Conservation (phyloP, 2,113 vertebrate genomes). For the Labrus mixtus region DNA sequence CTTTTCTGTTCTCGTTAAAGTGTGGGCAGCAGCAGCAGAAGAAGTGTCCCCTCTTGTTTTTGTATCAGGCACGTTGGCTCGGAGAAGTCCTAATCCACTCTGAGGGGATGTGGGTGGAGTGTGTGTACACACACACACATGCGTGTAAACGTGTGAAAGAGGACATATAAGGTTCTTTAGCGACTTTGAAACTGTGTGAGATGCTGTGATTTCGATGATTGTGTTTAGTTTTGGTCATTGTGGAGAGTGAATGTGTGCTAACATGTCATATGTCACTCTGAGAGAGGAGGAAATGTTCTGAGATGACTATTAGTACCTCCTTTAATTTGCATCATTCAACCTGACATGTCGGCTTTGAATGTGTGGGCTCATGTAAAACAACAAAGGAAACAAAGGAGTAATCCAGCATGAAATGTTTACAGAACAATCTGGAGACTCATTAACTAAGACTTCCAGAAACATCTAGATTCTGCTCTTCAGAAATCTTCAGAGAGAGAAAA, state of each 20-base stretch:
- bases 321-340: not conserved
- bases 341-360: not conserved
- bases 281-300: not conserved
- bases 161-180: not conserved
- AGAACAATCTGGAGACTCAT: not conserved
- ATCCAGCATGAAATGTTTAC: too few species aligned
- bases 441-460: too few species aligned
- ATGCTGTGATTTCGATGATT: not conserved
- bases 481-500: too few species aligned
- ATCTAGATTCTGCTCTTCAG: too few species aligned
- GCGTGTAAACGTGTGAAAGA: not conserved
- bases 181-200: not conserved
- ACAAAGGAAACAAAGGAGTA: too few species aligned
- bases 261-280: not conserved
- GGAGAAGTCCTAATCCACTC: conserved; percentile 15
- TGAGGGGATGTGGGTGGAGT: conserved; percentile 14
- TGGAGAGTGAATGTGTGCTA: not conserved
- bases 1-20: not conserved
- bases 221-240: not conserved
- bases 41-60: conserved; percentile 46
- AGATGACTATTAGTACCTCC: too few species aligned
- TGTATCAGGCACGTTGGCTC: not conserved
- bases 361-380: too few species aligned
- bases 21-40: conserved; percentile 39
- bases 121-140: not conserved